A percentile compares a stretch with the other conserved stretches of the same genome.
phyloP scores from a whole-genome alignment of 2,113 vertebrate genomes.

The Galbula dea region DNA sequence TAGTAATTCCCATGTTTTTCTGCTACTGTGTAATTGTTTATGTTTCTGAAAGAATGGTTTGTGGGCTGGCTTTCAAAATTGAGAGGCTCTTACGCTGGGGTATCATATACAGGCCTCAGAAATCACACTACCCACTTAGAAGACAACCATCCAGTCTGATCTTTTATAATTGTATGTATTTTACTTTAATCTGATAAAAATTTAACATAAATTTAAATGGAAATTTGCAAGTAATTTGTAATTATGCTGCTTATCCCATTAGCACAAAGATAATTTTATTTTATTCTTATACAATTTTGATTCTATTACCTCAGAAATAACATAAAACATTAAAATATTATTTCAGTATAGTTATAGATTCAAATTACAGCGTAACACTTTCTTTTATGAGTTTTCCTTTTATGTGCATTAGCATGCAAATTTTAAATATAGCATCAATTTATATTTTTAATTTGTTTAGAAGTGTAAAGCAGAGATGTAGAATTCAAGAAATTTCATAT shows the following conservation, averaged over 20 bases:
- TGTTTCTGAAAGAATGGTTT: not conserved
- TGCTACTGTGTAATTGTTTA: not conserved
- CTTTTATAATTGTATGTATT: not conserved
- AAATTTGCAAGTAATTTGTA: not conserved
- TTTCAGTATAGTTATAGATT: not conserved
- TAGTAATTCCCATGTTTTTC: not conserved
- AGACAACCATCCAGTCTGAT: not conserved
- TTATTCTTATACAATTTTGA: not conserved
- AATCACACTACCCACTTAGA: not conserved
- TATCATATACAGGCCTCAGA: not conserved
- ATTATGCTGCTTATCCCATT: not conserved
- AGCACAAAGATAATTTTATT: not conserved
- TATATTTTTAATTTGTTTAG: not conserved
- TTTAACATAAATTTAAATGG: not conserved
- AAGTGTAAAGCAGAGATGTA: not conserved
- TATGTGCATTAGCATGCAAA: not conserved
- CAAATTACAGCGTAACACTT: not conserved
- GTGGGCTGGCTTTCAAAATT: not conserved
- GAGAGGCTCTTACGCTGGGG: not conserved
- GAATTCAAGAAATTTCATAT: not conserved
- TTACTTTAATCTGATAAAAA: too few species aligned
- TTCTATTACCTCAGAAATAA: not conserved
- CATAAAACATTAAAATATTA: not conserved
- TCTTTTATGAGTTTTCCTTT: not conserved
- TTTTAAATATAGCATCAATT: not conserved